Base-by-base conservation (phyloP, 2,888 invertebrate genomes). In the Magallana nippona region DNA sequence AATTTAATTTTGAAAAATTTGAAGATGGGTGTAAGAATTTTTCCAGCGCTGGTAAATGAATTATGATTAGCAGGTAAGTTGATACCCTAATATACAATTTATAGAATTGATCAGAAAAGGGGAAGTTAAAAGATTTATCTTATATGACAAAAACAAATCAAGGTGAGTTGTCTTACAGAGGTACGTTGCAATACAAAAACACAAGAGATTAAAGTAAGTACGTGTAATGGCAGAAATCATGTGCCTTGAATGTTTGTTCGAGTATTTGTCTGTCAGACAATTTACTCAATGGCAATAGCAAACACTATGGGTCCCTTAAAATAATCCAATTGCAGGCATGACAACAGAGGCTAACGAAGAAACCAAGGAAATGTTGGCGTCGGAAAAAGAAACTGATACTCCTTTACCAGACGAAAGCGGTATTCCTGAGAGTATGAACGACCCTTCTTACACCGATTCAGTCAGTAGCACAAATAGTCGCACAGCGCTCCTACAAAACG, bases 361-460 rank as follows among this genome's bases (percentile, higher is more conserved):
- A 22, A 77, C 27, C 15, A n/a, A 19, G 44, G 44, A 44, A 44
- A 44, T 44, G 44, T 44, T 44, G 44, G 5, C 44, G 3, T 8
- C 44, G 5, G 44, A 44, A 8, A 44, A 44, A 44, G 44, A 44
- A 44, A 44, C 44, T 44, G 58, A 27, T 15, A 19, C 15, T 55
- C 8, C 22, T 44, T 79, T 79, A 27, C 10, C 10, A 80, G 22
- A 11, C 44, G 80, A 80, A 17, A 80, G 27, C 58, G 58, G 19
- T 57, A 80, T 55, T 80, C 57, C 60, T 27, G 81, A 84, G 15
- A 84, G 82, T 77, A 57, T 86, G 27, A 55, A 83, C 10, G 81
- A 81, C n/a, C 82, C 86, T 15, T 60, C 79, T 0, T 86, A 86
- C 27, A 84, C 84, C 10, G 84, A 86, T 55, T 82, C 86, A 2